Percentiles rank a stretch among this genome's conserved stretches.
Evolutionary conservation across 1,140 invertebrate genomes (phyloP).

Genomic region (Gryon sp.): DNA sequence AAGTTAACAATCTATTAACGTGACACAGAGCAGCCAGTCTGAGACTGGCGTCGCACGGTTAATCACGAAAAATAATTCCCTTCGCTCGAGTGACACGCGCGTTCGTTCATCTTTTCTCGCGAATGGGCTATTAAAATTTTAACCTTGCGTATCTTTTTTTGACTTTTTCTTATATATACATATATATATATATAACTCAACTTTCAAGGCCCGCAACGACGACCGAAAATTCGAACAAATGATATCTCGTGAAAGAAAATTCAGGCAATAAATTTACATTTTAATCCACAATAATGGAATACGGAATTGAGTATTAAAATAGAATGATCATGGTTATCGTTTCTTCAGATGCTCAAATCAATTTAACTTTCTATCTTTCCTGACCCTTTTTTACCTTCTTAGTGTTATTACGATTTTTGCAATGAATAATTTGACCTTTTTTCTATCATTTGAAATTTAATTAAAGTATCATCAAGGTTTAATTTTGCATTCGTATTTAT

Average conservation of each 20-base stretch:
- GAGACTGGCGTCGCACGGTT: not conserved
- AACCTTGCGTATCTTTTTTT: constrained; percentile 15
- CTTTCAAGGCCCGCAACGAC: constrained; percentile 20
- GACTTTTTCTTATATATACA: constrained; percentile 6
- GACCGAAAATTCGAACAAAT: constrained; percentile 19
- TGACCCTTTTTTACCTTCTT: no score
- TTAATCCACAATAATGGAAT: not conserved
- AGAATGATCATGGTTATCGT: no score
- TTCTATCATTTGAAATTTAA: no score
- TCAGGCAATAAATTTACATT: not conserved
- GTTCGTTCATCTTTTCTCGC: constrained; percentile 29
- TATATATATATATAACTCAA: constrained; percentile 22
- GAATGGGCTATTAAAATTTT: constrained; percentile 31
- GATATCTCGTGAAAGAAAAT: not conserved
- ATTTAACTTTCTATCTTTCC: no score
- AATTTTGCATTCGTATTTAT: no score
- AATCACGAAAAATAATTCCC: constrained; percentile 33
- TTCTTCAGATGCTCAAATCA: no score
- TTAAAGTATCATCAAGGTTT: no score
- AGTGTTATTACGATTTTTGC: no score
- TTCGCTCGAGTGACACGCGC: constrained; percentile 12
- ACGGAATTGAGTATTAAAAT: not conserved
- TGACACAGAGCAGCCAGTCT: not conserved
- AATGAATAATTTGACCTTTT: no score
- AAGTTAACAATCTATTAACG: constrained; percentile 27